Evolutionary conservation across 2,888 invertebrate species (phyloP), one percentile per base, ranked within the genome.

Genomic region (Calliopum simillimum): DNA sequence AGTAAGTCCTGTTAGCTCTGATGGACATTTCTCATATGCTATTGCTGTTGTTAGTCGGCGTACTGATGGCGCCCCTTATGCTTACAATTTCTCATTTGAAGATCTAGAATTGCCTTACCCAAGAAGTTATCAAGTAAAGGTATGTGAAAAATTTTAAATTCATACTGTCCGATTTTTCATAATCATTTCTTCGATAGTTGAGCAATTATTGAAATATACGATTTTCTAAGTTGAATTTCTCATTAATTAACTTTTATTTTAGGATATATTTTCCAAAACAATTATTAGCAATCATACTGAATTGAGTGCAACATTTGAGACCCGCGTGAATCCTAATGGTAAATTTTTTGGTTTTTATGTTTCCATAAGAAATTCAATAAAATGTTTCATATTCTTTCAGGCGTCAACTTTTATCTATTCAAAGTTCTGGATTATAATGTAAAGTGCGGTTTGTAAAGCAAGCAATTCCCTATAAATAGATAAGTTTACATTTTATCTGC

Each of bases 21-120:
- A 70, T 25, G 82, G 81, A 14, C 76, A 86, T 46, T 76, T 84
- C 75, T 90, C 87, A 2, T 87, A 85, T 78, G 88, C 88, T 3
- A 78, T 88, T 14, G 88, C 87, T 43, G 86, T 87, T 75, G 84
- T 86, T 2, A 88, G 86, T 71, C 83, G 83, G 3, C 84, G 87
- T 1, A 73, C 80, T 3, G 87, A 87, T 78, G 88, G 88, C 13
- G 78, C 83, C 16, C 87, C 88, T 2, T 83, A 81, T 70, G 68
- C 79, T 11, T 75, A 85, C 23, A 77, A 74, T 4, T 76, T 82
- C 47, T 76, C 78, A 11, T 73, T 87, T 1, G 77, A 79, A 33
- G 83, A 85, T 49, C 73, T 88, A 13, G 84, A 83, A 3, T 74
- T 88, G 14, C 78, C 68, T 4, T 82, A 81, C 72, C 53, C 67